These are phyloP conservation scores for Xylophagus ater DNA, from an alignment of 2,888 invertebrate genomes.

Conservation along the genomic window DNA sequence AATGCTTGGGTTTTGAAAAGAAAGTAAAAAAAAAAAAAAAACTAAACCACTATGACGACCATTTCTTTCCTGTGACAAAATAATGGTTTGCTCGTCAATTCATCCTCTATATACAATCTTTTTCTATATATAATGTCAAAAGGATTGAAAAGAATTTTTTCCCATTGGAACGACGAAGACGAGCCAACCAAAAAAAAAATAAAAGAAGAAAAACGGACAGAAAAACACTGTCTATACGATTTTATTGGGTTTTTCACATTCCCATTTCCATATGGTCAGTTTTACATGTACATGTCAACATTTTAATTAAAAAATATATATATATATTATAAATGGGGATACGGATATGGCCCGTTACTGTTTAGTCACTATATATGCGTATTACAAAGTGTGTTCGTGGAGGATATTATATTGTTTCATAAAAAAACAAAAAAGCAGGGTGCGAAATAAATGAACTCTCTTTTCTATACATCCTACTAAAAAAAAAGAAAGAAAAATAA, in stretches of 20 bases:
- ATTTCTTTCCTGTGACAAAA: not conserved
- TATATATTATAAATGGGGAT: no score
- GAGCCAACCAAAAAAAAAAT: slow-evolving; percentile 6
- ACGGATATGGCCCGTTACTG: no score
- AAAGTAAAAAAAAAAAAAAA: slow-evolving; percentile 4
- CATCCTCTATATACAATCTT: no score
- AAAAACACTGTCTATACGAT: slow-evolving; percentile 11
- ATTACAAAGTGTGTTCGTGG: no score
- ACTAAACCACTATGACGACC: not conserved
- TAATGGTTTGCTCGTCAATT: no score
- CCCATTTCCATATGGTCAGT: slow-evolving; percentile 7
- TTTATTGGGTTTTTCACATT: slow-evolving; percentile 16
- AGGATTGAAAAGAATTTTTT: no score
- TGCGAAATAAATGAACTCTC: slow-evolving; percentile 16
- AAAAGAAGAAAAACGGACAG: slow-evolving; percentile 2
- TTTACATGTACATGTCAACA: slow-evolving; percentile 39
- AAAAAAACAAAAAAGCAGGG: no score
- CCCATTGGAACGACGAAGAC: slow-evolving; percentile 3
- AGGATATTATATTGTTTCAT: no score
- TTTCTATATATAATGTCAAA: no score
- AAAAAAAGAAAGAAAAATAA: no score
- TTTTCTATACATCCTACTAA: not conserved
- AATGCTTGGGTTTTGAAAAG: slow-evolving; percentile 4
- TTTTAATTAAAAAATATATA: slow-evolving; percentile 42
- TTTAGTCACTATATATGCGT: no score